These are phyloP conservation scores for Danio choprae DNA, from an alignment of 2,797 vertebrate genomes.

Conservation along the genomic window DNA sequence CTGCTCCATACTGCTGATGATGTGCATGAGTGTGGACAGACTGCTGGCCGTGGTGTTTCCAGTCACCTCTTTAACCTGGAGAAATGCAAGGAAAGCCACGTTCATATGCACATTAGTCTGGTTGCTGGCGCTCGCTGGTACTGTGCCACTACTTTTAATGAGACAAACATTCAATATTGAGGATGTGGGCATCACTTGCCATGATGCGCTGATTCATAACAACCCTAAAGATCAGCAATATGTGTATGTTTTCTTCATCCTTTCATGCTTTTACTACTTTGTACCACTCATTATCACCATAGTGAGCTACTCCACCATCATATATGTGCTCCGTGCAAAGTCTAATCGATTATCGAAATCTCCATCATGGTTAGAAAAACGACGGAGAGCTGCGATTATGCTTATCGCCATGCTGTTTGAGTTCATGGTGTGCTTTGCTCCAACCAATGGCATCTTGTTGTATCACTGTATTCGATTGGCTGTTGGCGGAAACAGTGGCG, in stretches of 20 bases:
- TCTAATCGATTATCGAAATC: constrained; percentile 8
- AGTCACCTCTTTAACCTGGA: constrained; percentile 85
- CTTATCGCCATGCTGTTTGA: constrained; percentile 82
- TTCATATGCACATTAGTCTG: constrained; percentile 80
- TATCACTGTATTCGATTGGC: constrained; percentile 80
- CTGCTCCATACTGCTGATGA: constrained; percentile 88
- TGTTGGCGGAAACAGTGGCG: neutral
- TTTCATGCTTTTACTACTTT: constrained; percentile 84
- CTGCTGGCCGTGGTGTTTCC: constrained; percentile 90
- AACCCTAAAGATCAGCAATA: constrained; percentile 59
- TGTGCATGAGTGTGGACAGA: constrained; percentile 87
- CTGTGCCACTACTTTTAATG: constrained; percentile 80
- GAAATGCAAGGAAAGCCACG: constrained; percentile 71
- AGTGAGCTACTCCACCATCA: constrained; percentile 81
- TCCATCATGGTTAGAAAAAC: constrained; percentile 73
- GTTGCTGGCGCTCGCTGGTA: constrained; percentile 78
- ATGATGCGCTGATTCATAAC: constrained; percentile 75
- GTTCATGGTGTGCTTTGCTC: constrained; percentile 88
- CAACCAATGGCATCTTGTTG: constrained; percentile 85
- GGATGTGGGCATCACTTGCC: constrained; percentile 84
- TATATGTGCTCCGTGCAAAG: constrained; percentile 77
- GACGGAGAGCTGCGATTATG: constrained; percentile 81
- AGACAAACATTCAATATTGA: constrained; percentile 77
- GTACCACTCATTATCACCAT: constrained; percentile 83
- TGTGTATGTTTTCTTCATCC: constrained; percentile 78